Conservation (phyloP, 1,140 invertebrate genomes). For the Bombus haemorrhoidalis region DNA sequence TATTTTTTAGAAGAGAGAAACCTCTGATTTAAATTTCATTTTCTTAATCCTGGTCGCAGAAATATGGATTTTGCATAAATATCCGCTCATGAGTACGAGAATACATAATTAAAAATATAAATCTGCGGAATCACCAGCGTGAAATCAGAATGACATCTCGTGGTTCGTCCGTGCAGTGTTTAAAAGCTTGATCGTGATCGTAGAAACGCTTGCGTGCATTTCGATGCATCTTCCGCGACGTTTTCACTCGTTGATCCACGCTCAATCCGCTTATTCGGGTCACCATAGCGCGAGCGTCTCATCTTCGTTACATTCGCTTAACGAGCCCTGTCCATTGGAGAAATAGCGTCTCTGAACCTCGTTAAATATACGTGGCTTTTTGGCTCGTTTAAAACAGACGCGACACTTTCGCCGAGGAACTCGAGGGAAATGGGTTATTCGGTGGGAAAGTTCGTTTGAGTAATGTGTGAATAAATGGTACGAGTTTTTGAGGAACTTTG, state of each 20-base stretch:
- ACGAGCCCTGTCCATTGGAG: not conserved
- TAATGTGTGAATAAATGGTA: not conserved
- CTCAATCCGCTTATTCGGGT: conserved; percentile 28
- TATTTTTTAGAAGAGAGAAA: no score
- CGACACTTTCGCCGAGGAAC: not conserved
- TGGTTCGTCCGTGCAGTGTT: not conserved
- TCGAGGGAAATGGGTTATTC: not conserved
- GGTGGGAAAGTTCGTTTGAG: not conserved
- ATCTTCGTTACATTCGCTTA: conserved; percentile 6
- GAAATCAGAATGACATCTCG: not conserved
- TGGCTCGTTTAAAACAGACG: not conserved
- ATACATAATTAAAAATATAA: not conserved
- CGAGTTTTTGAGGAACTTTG: not conserved
- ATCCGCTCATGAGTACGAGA: no score
- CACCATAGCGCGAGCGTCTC: conserved; percentile 17
- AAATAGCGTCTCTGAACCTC: not conserved
- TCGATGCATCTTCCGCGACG: not conserved
- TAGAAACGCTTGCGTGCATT: not conserved
- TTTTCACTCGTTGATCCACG: conserved; percentile 2
- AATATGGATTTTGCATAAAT: no score
- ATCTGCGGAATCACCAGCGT: no score
- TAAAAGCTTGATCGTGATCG: not conserved
- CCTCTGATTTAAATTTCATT: no score
- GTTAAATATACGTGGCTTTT: not conserved
- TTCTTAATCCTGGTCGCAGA: no score